A percentile compares a stretch with the other conserved stretches of the same genome.
These are phyloP conservation scores for Asbolus verrucosus DNA, from an alignment of 1,140 invertebrate genomes.

Conservation along the genomic window DNA sequence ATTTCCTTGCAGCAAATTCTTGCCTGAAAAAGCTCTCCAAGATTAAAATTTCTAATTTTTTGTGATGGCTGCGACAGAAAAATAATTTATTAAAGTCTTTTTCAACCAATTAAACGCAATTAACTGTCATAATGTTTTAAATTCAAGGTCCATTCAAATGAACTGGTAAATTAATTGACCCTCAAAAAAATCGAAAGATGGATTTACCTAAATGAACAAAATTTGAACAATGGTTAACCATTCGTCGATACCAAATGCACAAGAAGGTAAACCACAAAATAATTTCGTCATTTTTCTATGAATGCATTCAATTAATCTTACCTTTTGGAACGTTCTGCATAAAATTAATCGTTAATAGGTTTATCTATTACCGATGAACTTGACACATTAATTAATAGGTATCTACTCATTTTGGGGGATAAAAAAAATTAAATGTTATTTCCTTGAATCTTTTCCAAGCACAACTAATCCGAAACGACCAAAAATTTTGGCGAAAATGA, in stretches of 20 bases:
- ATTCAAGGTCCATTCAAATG: constrained; percentile 7
- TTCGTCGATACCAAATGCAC: background rate
- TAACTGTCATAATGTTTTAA: background rate
- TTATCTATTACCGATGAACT: constrained; percentile 31
- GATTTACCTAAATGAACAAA: constrained; percentile 26
- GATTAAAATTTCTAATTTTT: constrained; percentile 17
- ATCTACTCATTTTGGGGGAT: constrained; percentile 15
- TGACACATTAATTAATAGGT: constrained; percentile 37
- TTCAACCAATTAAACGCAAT: constrained; percentile 10
- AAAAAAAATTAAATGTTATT: constrained; percentile 28
- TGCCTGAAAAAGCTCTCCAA: too few relatives aligned
- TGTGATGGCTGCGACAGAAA: constrained; percentile 4
- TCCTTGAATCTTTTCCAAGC: constrained; percentile 5
- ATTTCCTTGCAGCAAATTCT: too few relatives aligned
- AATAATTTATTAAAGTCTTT: constrained; percentile 15
- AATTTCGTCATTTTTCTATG: constrained; percentile 13
- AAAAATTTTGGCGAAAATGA: background rate
- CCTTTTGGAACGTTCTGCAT: constrained; percentile 19
- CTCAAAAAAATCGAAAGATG: constrained; percentile 33
- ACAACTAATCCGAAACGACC: background rate
- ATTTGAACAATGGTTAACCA: constrained; percentile 30
- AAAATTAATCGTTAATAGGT: constrained; percentile 12
- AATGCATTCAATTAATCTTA: constrained; percentile 41
- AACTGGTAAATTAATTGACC: constrained; percentile 37
- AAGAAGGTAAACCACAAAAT: constrained; percentile 31